These are phyloP conservation scores for Oceanodroma leucorhoa DNA, from an alignment of 2,797 vertebrate species.

Conservation along the genomic window DNA sequence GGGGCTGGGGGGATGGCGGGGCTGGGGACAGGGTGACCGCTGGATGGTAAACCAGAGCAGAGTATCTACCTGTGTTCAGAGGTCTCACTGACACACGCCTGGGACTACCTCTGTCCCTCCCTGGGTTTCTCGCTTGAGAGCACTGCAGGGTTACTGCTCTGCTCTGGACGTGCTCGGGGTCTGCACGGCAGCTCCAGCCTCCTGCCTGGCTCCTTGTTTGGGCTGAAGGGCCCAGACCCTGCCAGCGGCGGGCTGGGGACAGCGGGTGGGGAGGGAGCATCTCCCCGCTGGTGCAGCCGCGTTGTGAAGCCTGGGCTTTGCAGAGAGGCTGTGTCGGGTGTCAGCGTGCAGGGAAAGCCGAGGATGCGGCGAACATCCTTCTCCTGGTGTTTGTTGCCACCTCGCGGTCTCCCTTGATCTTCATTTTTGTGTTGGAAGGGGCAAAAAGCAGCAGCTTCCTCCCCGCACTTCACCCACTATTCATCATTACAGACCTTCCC, in stretches of 20 bases:
- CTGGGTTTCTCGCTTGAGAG: background rate
- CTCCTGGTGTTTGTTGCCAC: conserved; percentile 44
- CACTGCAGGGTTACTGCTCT: background rate
- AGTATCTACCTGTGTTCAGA: background rate
- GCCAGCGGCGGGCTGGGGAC: background rate
- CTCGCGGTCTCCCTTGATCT: conserved; percentile 8
- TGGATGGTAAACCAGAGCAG: background rate
- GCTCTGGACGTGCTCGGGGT: rapidly evolving
- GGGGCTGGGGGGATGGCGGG: rapidly evolving
- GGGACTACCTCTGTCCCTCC: background rate
- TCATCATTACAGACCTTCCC: background rate
- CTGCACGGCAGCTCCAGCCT: background rate
- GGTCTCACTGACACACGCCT: background rate
- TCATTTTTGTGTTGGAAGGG: background rate
- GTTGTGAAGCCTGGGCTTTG: background rate
- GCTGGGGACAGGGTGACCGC: background rate
- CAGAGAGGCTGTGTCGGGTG: background rate
- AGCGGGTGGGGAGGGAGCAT: background rate
- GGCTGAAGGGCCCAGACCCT: background rate
- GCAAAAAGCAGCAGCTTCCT: background rate
- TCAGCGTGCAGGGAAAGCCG: background rate
- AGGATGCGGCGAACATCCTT: background rate
- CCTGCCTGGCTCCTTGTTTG: background rate
- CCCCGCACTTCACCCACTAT: background rate
- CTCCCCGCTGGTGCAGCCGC: rapidly evolving